Conservation (phyloP, 2,113 vertebrate genomes). For the Halichoeres trimaculatus region DNA sequence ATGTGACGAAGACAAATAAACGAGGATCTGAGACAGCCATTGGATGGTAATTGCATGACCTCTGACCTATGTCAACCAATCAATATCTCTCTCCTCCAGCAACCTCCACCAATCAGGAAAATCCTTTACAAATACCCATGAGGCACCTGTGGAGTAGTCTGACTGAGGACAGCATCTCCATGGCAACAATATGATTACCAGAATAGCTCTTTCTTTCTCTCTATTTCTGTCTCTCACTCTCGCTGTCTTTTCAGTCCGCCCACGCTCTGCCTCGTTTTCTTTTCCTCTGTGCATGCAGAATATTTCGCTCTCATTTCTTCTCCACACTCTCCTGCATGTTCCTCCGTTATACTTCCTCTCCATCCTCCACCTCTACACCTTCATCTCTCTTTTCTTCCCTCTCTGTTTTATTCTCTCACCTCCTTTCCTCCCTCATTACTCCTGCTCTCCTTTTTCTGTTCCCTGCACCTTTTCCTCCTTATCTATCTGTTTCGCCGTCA, state of each 20-base stretch:
- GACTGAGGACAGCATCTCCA: conserved; percentile 67
- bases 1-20: neutral
- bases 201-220: conserved; percentile 65
- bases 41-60: conserved; percentile 21
- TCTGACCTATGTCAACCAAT: conserved; percentile 55
- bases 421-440: neutral
- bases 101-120: conserved; percentile 49
- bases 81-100: conserved; percentile 13
- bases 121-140: conserved; percentile 62
- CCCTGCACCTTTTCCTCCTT: neutral
- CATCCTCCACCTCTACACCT: neutral
- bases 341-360: no score
- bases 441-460: neutral
- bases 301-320: neutral
- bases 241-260: conserved; percentile 23
- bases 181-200: conserved; percentile 77
- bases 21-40: neutral
- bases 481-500: conserved; percentile 46
- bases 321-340: neutral
- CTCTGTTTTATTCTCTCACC: neutral
- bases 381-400: neutral
- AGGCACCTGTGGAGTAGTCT: conserved; percentile 70
- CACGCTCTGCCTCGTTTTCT: conserved; percentile 8
- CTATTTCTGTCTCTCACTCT: conserved; percentile 62
- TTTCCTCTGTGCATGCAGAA: conserved; percentile 16